These are phyloP conservation scores for Dermochelys coriacea DNA, from an alignment of 2,797 vertebrate species.

Conservation along the genomic window DNA sequence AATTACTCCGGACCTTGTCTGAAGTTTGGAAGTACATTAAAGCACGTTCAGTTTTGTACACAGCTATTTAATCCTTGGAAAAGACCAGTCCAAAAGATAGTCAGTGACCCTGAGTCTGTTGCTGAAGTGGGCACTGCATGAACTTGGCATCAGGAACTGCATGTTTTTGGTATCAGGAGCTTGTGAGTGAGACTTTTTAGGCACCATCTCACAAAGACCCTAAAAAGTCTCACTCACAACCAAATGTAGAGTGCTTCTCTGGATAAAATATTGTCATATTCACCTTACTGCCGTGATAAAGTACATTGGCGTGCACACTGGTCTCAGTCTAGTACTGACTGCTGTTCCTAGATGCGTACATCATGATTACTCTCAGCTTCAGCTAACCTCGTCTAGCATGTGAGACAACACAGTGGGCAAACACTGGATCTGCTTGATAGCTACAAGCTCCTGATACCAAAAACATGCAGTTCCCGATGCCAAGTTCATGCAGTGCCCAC, in stretches of 20 bases:
- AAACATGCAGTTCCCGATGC: neutral
- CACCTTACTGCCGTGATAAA: neutral
- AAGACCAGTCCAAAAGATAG: slow-evolving; percentile 31
- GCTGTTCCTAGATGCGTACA: neutral
- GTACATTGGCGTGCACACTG: neutral
- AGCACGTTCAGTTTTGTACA: slow-evolving; percentile 44
- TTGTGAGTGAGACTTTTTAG: neutral
- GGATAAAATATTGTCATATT: neutral
- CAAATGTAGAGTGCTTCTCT: neutral
- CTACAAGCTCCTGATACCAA: slow-evolving; percentile 1
- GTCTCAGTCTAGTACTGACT: neutral
- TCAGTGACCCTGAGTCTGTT: slow-evolving; percentile 61
- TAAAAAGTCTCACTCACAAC: neutral
- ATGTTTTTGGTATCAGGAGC: neutral
- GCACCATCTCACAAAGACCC: neutral
- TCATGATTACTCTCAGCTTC: neutral
- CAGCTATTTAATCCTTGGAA: slow-evolving; percentile 56
- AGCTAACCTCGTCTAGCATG: neutral
- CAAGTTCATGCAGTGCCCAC: neutral
- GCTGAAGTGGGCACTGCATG: slow-evolving; percentile 20
- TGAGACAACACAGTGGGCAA: neutral
- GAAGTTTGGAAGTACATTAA: slow-evolving; percentile 69
- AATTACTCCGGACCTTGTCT: slow-evolving; percentile 45
- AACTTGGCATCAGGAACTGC: neutral
- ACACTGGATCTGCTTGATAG: neutral